Evolutionary conservation across 2,113 vertebrate genomes (phyloP).

Genomic region (Eupsittula cactorum): DNA sequence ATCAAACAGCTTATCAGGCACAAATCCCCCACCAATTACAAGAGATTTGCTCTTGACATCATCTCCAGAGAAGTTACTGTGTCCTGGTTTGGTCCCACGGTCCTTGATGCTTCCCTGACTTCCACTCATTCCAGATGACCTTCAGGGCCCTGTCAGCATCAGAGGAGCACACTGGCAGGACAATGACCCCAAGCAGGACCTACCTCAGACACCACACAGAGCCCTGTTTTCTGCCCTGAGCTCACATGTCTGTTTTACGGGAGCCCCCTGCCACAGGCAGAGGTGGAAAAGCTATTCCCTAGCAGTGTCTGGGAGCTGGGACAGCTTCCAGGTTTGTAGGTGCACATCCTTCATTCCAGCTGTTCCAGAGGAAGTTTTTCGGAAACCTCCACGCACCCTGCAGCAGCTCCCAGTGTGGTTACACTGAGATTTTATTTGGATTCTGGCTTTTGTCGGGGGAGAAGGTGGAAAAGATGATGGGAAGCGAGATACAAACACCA

Average conservation of each 20-base stretch:
- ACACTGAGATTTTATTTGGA: background rate
- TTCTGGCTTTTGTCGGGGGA: background rate
- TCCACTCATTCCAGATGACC: background rate
- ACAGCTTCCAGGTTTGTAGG: background rate
- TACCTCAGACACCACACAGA: background rate
- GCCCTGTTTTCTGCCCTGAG: background rate
- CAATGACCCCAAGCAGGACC: background rate
- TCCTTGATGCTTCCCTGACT: background rate
- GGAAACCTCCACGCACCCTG: background rate
- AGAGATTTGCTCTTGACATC: constrained; percentile 30
- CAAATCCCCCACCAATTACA: constrained; percentile 37
- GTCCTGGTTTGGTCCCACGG: background rate
- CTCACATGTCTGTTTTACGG: background rate
- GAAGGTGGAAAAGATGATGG: background rate
- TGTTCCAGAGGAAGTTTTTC: background rate
- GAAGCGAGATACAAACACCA: background rate
- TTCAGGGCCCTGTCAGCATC: background rate
- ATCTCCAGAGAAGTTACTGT: constrained; percentile 16
- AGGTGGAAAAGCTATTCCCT: background rate
- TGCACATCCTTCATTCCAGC: background rate
- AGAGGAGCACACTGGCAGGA: background rate
- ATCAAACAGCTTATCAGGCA: constrained; percentile 47
- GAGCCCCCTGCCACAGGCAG: background rate
- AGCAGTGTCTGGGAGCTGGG: background rate
- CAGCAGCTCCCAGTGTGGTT: background rate